phyloP scores from a whole-genome alignment of 2,113 vertebrate species.

The Pygoscelis antarcticus region DNA sequence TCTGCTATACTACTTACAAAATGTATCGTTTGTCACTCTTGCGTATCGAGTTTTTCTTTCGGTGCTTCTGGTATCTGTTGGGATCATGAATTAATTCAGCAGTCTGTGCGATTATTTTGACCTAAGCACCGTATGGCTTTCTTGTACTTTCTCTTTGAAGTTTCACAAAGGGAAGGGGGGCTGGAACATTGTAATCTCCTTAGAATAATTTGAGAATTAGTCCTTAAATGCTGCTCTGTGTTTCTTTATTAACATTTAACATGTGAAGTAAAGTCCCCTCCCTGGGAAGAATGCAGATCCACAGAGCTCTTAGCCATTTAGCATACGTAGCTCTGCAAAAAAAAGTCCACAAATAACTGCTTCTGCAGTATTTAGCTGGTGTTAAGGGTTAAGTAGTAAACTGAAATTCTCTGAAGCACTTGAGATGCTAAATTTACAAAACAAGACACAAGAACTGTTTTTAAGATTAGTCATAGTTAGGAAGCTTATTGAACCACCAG shows the following conservation, averaged over 20 bases:
- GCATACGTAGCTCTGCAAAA: neutral
- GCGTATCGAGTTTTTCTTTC: neutral
- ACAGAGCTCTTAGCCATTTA: neutral
- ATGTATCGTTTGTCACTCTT: neutral
- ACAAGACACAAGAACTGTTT: neutral
- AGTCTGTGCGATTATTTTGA: neutral
- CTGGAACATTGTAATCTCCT: neutral
- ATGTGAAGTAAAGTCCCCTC: neutral
- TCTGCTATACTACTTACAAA: neutral
- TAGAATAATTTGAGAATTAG: neutral
- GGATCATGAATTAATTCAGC: neutral
- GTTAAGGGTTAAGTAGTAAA: constrained; percentile 8
- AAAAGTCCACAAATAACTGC: neutral
- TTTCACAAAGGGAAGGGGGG: neutral
- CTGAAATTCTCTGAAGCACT: neutral
- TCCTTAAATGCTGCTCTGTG: neutral
- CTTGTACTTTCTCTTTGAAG: neutral
- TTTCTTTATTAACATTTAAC: neutral
- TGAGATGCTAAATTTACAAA: constrained; percentile 5
- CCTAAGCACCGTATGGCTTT: neutral
- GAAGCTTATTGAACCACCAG: constrained; percentile 25
- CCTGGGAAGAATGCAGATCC: neutral
- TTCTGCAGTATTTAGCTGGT: neutral
- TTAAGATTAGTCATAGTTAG: constrained; percentile 26
- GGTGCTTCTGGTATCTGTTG: neutral